Evolutionary conservation across 2,888 invertebrate genomes (phyloP).

Genomic region (Drosophila paranaensis): DNA sequence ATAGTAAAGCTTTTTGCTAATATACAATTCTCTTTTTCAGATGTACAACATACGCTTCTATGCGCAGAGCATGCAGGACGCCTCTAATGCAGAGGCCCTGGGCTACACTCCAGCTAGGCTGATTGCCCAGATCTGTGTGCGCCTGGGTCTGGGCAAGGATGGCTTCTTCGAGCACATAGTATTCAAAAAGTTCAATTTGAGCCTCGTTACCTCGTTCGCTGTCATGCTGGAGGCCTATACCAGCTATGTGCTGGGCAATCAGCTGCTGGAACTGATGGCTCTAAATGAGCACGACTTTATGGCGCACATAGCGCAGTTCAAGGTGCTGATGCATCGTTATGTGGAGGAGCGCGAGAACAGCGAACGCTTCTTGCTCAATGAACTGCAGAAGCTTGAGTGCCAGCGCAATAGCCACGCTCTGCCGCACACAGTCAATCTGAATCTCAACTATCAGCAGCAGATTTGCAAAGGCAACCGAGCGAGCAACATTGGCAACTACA

Average conservation of each 20-base stretch:
- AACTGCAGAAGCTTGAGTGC: conserved; percentile 70
- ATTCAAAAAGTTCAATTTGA: conserved; percentile 66
- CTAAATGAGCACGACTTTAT: conserved; percentile 79
- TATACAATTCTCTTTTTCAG: conserved; percentile 32
- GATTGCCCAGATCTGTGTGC: conserved; percentile 77
- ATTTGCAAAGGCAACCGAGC: conserved; percentile 82
- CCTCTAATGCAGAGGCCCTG: conserved; percentile 22
- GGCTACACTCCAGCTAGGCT: conserved; percentile 75
- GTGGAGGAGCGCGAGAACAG: conserved; percentile 79
- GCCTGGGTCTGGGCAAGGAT: conserved; percentile 68
- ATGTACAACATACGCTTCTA: conserved; percentile 82
- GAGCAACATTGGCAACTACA: conserved; percentile 80
- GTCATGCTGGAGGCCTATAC: conserved; percentile 78
- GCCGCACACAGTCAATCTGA: conserved; percentile 59
- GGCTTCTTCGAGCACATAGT: conserved; percentile 77
- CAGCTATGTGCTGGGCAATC: conserved; percentile 80
- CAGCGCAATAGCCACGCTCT: conserved; percentile 72
- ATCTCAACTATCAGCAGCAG: conserved; percentile 75
- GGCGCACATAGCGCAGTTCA: conserved; percentile 64
- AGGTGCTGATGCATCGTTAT: conserved; percentile 74
- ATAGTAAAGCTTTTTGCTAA: too few species aligned
- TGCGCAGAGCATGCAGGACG: conserved; percentile 68
- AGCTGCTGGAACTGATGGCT: conserved; percentile 75
- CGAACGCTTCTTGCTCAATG: conserved; percentile 71
- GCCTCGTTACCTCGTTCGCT: conserved; percentile 71